A percentile compares a stretch with the other conserved stretches of the same genome.
phyloP scores from a whole-genome alignment of 1,140 invertebrate species.

The Drosophila dunni region DNA sequence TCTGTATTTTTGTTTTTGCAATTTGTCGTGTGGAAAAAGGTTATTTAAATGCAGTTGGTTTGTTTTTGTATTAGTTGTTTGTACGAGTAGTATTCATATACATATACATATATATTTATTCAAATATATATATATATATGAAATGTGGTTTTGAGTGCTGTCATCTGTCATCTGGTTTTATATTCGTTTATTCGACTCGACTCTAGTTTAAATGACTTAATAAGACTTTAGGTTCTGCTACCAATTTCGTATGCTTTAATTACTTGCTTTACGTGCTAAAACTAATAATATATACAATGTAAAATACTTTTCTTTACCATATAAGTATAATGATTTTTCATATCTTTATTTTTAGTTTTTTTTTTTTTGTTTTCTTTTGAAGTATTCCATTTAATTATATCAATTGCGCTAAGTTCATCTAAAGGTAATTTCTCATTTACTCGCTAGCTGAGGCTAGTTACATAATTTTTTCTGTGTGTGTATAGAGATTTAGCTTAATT shows the following conservation, averaged over 20 bases:
- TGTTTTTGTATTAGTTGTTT: conserved; percentile 30
- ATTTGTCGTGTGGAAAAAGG: conserved; percentile 52
- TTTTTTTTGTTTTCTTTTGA: conserved; percentile 34
- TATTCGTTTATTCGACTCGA: conserved; percentile 29
- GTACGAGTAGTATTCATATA: conserved; percentile 49
- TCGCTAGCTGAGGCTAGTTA: conserved; percentile 34
- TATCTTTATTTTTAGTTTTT: background rate
- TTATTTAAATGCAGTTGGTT: conserved; percentile 56
- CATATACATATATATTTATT: conserved; percentile 33
- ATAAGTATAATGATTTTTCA: conserved; percentile 27
- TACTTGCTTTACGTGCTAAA: conserved; percentile 75
- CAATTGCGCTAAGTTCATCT: conserved; percentile 84
- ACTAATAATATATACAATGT: conserved; percentile 84
- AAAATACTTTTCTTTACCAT: conserved; percentile 68
- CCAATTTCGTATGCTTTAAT: conserved; percentile 63
- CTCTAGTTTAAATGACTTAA: conserved; percentile 69
- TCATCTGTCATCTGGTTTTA: conserved; percentile 47
- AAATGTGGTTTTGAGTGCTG: conserved; percentile 40
- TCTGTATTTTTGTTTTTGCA: conserved; percentile 15
- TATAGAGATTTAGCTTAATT: conserved; percentile 60
- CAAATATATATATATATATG: conserved; percentile 36
- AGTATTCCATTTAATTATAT: conserved; percentile 76
- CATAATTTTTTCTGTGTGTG: conserved; percentile 23
- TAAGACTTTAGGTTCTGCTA: conserved; percentile 64
- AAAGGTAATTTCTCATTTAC: conserved; percentile 74